Evolutionary conservation across 2,888 invertebrate species (phyloP).

Genomic region (Brenthis hecate): DNA sequence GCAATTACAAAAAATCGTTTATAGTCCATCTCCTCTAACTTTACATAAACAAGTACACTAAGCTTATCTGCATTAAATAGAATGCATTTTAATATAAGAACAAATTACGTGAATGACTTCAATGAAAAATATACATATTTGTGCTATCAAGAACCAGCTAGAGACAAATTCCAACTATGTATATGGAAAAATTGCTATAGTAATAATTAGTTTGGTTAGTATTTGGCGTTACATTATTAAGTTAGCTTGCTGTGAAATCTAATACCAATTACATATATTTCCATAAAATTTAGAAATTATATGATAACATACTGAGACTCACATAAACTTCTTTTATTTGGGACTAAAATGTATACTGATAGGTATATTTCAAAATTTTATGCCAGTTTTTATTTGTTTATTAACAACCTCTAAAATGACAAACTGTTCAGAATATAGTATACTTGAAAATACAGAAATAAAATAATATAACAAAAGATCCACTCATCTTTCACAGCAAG

Average conservation of each 20-base stretch:
- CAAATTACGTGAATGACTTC: conserved; percentile 2
- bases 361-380: too few species aligned
- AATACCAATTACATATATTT: background rate
- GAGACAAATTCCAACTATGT: conserved; percentile 1
- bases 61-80: conserved; percentile 5
- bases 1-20: too few species aligned
- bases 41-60: background rate
- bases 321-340: too few species aligned
- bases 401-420: too few species aligned
- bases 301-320: too few species aligned
- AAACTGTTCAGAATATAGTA: too few species aligned
- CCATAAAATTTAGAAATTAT: too few species aligned
- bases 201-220: conserved; percentile 33
- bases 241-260: conserved; percentile 15
- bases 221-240: conserved; percentile 31
- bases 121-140: conserved; percentile 16
- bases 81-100: background rate
- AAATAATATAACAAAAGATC: background rate
- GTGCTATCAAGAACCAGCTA: conserved; percentile 19
- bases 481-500: conserved; percentile 10
- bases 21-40: conserved; percentile 1
- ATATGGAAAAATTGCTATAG: conserved; percentile 22
- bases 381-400: too few species aligned
- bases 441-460: background rate
- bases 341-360: too few species aligned